Evolutionary conservation across 2,888 invertebrate species (phyloP).

Genomic region (Coleophora flavipennella): DNA sequence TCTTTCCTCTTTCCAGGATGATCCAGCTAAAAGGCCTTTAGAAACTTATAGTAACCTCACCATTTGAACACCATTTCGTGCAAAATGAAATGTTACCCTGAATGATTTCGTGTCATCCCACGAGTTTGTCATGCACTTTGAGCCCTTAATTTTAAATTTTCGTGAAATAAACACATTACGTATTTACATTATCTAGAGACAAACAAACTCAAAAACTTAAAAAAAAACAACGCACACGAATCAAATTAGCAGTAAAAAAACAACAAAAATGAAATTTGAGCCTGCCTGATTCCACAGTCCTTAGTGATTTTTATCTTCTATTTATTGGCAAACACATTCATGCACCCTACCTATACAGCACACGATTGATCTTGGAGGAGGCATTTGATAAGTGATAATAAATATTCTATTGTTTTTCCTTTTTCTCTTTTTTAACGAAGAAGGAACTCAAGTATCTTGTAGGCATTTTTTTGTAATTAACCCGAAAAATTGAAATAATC

Average conservation of each 20-base stretch:
- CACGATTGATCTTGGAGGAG: too few species aligned
- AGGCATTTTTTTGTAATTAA: too few species aligned
- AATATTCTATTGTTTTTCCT: too few species aligned
- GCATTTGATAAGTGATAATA: not conserved
- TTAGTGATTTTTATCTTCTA: conserved; percentile 40
- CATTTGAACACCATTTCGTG: not conserved
- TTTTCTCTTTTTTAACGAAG: too few species aligned
- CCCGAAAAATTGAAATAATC: too few species aligned
- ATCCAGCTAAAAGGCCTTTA: too few species aligned
- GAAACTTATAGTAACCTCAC: not conserved
- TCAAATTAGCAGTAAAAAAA: conserved; percentile 37
- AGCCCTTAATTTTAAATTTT: too few species aligned
- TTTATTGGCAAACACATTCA: conserved; percentile 72
- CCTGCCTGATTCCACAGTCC: conserved; percentile 40
- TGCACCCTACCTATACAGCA: conserved; percentile 30
- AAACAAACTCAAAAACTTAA: conserved; percentile 19
- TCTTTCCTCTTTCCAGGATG: too few species aligned
- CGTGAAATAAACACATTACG: too few species aligned
- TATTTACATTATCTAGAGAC: not conserved
- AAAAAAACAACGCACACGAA: conserved; percentile 56
- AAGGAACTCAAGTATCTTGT: too few species aligned
- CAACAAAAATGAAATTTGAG: conserved; percentile 36
- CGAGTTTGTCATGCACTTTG: too few species aligned
- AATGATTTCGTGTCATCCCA: too few species aligned
- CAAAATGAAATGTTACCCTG: not conserved